Conservation (phyloP, 1,140 invertebrate species). For the Tetragonula clypearis region DNA sequence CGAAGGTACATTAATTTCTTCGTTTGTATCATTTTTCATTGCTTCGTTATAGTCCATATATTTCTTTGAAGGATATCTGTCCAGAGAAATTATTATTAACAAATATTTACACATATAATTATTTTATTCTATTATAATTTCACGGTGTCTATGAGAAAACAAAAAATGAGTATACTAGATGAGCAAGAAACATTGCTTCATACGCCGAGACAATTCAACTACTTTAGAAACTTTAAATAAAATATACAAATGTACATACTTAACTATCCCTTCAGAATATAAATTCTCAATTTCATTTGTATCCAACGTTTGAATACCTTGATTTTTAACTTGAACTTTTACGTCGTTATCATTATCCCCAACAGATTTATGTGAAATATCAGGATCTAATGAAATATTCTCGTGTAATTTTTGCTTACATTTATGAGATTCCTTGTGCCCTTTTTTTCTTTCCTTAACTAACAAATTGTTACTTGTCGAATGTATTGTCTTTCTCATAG, state of each 20-base stretch:
- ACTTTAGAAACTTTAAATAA: background rate
- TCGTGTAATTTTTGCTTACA: slow-evolving; percentile 39
- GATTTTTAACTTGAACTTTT: slow-evolving; percentile 59
- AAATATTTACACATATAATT: background rate
- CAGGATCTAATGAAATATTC: slow-evolving; percentile 61
- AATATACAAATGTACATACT: slow-evolving; percentile 52
- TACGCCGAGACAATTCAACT: too few species aligned
- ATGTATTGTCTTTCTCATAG: slow-evolving; percentile 36
- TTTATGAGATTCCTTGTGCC: slow-evolving; percentile 26
- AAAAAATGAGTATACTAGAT: background rate
- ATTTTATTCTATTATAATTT: background rate
- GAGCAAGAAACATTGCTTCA: too few species aligned
- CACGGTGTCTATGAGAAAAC: background rate
- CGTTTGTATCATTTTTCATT: slow-evolving; percentile 17
- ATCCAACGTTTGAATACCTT: slow-evolving; percentile 77
- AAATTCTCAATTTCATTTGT: slow-evolving; percentile 64
- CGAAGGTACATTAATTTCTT: slow-evolving; percentile 19
- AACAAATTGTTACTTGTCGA: slow-evolving; percentile 19
- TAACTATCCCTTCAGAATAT: slow-evolving; percentile 71
- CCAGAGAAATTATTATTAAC: slow-evolving; percentile 9
- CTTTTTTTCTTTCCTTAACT: slow-evolving; percentile 35
- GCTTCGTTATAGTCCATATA: slow-evolving; percentile 15
- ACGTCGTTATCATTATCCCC: slow-evolving; percentile 16
- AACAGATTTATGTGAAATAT: slow-evolving; percentile 47
- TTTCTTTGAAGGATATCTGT: slow-evolving; percentile 58